Percentiles rank a stretch among this genome's conserved stretches.
phyloP scores from a whole-genome alignment of 2,113 vertebrate genomes.

The Arothron firmamentum region DNA sequence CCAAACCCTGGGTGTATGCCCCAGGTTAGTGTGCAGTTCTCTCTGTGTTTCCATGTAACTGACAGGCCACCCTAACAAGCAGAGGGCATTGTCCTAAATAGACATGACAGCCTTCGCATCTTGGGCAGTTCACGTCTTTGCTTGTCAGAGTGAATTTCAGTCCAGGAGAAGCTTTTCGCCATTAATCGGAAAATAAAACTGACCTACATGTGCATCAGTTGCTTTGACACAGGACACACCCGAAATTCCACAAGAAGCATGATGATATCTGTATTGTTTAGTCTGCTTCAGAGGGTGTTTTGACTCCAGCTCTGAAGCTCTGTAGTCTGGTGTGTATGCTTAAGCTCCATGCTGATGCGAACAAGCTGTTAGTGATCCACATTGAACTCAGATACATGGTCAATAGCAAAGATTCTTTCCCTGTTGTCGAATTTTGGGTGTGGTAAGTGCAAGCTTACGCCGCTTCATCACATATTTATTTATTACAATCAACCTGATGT shows the following conservation, averaged over 20 bases:
- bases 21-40: conserved; percentile 41
- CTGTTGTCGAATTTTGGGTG: too few species aligned
- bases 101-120: conserved; percentile 59
- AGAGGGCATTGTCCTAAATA: conserved; percentile 58
- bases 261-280: conserved; percentile 66
- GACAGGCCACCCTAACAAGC: conserved; percentile 46
- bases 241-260: conserved; percentile 17
- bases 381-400: background rate
- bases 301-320: conserved; percentile 33
- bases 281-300: conserved; percentile 59
- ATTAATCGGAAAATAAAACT: conserved; percentile 30
- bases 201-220: conserved; percentile 17
- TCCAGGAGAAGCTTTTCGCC: conserved; percentile 24
- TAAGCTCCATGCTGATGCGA: conserved; percentile 40
- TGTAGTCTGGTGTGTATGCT: conserved; percentile 29
- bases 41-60: conserved; percentile 25
- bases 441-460: too few species aligned
- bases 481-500: background rate
- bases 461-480: background rate
- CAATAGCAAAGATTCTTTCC: too few species aligned
- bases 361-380: conserved; percentile 51
- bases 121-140: conserved; percentile 39
- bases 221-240: conserved; percentile 23
- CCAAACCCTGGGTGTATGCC: conserved; percentile 41
- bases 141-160: conserved; percentile 50